phyloP scores from a whole-genome alignment of 2,797 vertebrate genomes.

The Acrossocheilus wenchowensis region DNA sequence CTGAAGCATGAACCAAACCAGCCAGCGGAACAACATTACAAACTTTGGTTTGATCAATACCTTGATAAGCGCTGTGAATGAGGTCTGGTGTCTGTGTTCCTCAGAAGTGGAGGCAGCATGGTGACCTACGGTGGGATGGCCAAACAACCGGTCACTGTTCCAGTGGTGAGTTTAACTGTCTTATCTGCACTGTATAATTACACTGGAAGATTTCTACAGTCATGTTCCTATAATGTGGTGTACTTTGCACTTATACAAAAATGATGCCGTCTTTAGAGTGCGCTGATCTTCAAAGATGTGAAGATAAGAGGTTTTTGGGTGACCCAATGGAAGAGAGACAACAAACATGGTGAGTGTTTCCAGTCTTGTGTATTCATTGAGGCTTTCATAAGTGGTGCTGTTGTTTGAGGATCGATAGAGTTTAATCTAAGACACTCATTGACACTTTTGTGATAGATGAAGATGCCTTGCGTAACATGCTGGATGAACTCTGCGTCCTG shows the following conservation, averaged over 20 bases:
- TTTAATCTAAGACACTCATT: neutral
- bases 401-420: neutral
- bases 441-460: conserved; percentile 63
- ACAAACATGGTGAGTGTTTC: conserved; percentile 78
- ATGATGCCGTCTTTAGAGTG: conserved; percentile 77
- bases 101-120: conserved; percentile 88
- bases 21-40: neutral
- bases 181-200: neutral
- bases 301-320: conserved; percentile 93
- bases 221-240: neutral
- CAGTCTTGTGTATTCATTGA: neutral
- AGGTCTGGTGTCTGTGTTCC: conserved; percentile 6
- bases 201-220: neutral
- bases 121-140: conserved; percentile 98
- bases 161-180: conserved; percentile 84
- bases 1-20: neutral
- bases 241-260: neutral
- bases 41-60: neutral
- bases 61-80: neutral
- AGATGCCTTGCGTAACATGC: conserved; percentile 74
- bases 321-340: conserved; percentile 89
- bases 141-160: conserved; percentile 89
- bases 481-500: conserved; percentile 84
- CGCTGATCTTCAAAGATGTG: conserved; percentile 92
- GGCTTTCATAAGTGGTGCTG: neutral